Evolutionary conservation across 2,888 invertebrate species (phyloP), one percentile per base, ranked within the genome.

Genomic region (Siphonodentalium dalli): DNA sequence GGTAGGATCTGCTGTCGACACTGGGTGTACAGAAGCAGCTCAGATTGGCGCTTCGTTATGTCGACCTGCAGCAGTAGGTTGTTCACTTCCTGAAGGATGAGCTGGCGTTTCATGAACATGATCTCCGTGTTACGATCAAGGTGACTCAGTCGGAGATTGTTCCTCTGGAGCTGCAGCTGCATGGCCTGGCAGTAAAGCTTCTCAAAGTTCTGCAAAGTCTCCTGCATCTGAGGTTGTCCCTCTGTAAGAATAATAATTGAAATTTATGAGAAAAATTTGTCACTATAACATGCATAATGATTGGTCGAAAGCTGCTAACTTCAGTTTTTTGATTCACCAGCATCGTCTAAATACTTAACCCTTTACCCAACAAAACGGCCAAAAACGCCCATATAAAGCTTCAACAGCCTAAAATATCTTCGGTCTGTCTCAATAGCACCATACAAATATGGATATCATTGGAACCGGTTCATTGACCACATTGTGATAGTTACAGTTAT

Each of bases 21-120:
- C 38, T 74, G 71, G 42, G 71, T 71, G 56, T 74, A 72, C 53
- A 69, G 69, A 44, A 69, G 58, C 38, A 78, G 66, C 52, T 77
- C 75, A 15, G 75, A 66, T 53, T 75, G 75, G 5, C 75, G 65
- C 13, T 74, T 57, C 5, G 75, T 69, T 31, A 77, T 71, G 57
- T 77, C 74, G 7, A 76, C 75, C 55, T 75, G 74, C 34, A 78
- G 66, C 28, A 78, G 66, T 27, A 77, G 63, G 55, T 78, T 77
- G 62, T 71, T 77, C 6, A 78, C 79, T 61, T 78, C 78, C 57
- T 78, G 76, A n/a, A 72, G 61, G 46, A 78, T 58, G 43, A 77
- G 69, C 58, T 78, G 78, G 21, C 76, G 64, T 56, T 78, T 77
- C 70, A 79, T 70, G 40, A 72, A 70, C 69, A 75, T 72, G 24